phyloP scores from a whole-genome alignment of 1,140 invertebrate species.

The Lasioglossum albipes region DNA sequence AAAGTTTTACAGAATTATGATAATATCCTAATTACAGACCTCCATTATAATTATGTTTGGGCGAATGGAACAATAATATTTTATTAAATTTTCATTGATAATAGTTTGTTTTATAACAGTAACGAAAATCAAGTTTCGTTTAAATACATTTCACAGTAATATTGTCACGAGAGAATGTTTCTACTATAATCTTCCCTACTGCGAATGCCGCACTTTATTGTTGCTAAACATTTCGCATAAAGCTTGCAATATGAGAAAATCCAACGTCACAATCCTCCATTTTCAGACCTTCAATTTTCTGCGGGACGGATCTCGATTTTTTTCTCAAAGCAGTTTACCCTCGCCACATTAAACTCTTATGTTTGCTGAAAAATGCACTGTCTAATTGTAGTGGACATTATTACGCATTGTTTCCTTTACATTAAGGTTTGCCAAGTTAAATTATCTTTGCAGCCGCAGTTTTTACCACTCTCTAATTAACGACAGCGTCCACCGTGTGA shows the following conservation, averaged over 20 bases:
- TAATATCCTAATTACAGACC: too few species aligned
- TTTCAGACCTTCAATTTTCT: slow-evolving; percentile 1
- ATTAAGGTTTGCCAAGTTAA: slow-evolving; percentile 34
- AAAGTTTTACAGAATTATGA: not conserved
- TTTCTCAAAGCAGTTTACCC: slow-evolving; percentile 10
- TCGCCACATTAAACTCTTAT: slow-evolving; percentile 41
- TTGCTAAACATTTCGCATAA: not conserved
- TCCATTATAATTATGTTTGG: too few species aligned
- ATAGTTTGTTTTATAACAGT: too few species aligned
- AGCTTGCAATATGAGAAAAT: not conserved
- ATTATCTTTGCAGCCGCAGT: slow-evolving; percentile 46
- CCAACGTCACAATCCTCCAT: not conserved
- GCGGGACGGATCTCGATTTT: not conserved
- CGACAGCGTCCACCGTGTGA: slow-evolving; percentile 39
- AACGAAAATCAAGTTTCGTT: not conserved
- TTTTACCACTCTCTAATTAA: slow-evolving; percentile 62
- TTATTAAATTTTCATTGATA: too few species aligned
- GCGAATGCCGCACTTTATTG: not conserved
- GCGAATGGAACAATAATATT: too few species aligned
- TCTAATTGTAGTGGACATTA: slow-evolving; percentile 40
- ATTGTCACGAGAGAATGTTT: not conserved
- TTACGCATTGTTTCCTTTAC: slow-evolving; percentile 47
- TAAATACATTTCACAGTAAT: not conserved
- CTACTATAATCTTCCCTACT: not conserved
- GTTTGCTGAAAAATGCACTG: slow-evolving; percentile 31